Percentiles rank a stretch among this genome's conserved stretches.
Conservation (phyloP, 2,888 invertebrate genomes). For the Apodemia zela region DNA sequence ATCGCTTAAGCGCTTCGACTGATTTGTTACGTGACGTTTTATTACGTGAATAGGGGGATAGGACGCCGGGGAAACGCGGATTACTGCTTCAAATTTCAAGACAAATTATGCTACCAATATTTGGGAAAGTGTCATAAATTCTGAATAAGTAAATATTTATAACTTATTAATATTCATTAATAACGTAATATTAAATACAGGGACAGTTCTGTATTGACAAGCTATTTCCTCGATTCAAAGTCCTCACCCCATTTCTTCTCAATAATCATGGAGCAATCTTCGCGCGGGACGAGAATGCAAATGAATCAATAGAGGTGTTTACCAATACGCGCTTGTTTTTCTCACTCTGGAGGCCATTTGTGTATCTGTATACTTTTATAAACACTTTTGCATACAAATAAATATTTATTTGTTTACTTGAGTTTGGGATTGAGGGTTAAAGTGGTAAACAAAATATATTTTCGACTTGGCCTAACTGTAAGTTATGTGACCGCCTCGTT, state of each 20-base stretch:
- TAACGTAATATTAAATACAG: neutral
- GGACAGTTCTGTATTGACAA: neutral
- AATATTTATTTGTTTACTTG: neutral
- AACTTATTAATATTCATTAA: neutral
- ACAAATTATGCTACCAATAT: too few relatives aligned
- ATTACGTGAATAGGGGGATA: too few relatives aligned
- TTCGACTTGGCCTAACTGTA: too few relatives aligned
- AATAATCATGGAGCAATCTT: slow-evolving; percentile 2
- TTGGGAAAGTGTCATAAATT: too few relatives aligned
- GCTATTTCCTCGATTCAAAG: neutral
- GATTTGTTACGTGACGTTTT: too few relatives aligned
- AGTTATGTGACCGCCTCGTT: too few relatives aligned
- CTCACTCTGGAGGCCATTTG: neutral
- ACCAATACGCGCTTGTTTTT: neutral
- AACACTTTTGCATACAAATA: neutral
- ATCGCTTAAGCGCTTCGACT: too few relatives aligned
- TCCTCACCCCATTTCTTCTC: slow-evolving; percentile 5
- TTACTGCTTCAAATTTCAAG: too few relatives aligned
- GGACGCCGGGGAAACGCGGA: too few relatives aligned
- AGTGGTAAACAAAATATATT: too few relatives aligned
- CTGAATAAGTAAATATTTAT: too few relatives aligned
- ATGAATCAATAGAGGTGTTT: neutral
- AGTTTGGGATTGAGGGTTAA: too few relatives aligned
- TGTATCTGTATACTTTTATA: neutral
- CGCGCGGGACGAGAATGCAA: neutral